Evolutionary conservation across 2,797 vertebrate genomes (phyloP), one percentile per base, ranked within the genome.

Genomic region (Syngnathus acus): DNA sequence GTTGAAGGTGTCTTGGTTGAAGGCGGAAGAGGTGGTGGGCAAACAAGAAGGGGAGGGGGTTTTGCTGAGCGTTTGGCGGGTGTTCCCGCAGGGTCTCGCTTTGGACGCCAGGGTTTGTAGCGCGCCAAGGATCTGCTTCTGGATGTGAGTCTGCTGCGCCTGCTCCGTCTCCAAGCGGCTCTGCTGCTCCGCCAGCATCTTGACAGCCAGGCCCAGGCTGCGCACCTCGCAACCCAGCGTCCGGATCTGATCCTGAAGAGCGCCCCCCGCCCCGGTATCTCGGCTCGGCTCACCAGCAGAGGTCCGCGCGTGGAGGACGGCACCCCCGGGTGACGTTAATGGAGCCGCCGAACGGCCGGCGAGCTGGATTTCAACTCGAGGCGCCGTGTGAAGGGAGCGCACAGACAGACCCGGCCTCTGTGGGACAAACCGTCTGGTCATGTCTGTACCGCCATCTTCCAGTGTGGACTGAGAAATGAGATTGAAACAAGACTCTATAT

Each of bases 111-210:
- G 77, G 69, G 82, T 89, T 85, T 94, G 94, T 23, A 95, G 87
- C 0, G 88, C 91, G 82, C 84, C 79, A 64, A 96, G 88, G 74
- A 95, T 90, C 84, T 95, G 93, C 70, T 89, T 93, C 82, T 94
- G 94, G 72, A 94, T 85, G 50, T 87, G 87, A 1, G 93, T 94
- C 83, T 94, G 93, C 68, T 93, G 92, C 1, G 76, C 81, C 78
- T 94, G 92, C 78, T 94, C 93, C 16, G 87, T 87, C 39, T 94
- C 93, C 77, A 93, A 77, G 9, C 70, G 80, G 66, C 88, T 84
- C 68, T 94, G 94, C 68, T 91, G 88, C 82, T 95, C 92, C 60
- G 91, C 89, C 65, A 95, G 82, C 37, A 81, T 54, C 0, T 93
- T 91, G 72, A 95, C 79, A 0, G 90, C 91, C 72, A 91, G 82